Conservation (phyloP, 2,797 vertebrate species). For the Melopsittacus undulatus region DNA sequence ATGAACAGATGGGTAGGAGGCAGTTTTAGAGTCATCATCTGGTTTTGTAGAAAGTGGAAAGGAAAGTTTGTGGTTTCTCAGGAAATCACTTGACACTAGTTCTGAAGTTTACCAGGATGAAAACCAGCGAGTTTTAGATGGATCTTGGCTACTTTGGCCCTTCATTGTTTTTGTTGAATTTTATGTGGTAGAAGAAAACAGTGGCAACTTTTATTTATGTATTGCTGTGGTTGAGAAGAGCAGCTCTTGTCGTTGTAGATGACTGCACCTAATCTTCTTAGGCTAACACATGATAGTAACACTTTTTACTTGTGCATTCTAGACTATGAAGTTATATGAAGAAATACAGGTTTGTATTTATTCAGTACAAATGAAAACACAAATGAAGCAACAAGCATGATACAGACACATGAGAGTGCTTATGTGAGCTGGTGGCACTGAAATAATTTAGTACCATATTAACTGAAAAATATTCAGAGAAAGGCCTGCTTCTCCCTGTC, state of each 20-base stretch:
- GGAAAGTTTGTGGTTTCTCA: background rate
- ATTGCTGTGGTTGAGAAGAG: background rate
- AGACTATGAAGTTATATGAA: background rate
- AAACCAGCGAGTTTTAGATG: background rate
- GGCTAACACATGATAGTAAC: background rate
- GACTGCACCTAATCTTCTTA: background rate
- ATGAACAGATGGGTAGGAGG: slow-evolving; percentile 5
- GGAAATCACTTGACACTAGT: background rate
- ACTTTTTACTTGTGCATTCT: background rate
- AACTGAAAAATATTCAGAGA: accelerated
- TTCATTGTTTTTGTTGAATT: background rate
- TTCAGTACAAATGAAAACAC: background rate
- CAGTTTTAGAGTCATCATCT: slow-evolving; percentile 30
- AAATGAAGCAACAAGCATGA: background rate
- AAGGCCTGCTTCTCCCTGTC: background rate
- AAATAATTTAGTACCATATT: background rate
- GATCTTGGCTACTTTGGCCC: background rate
- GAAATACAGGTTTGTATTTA: background rate
- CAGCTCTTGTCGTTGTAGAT: background rate
- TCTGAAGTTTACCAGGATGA: background rate
- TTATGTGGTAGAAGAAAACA: background rate
- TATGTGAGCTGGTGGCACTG: background rate
- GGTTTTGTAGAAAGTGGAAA: background rate
- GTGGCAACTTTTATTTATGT: accelerated
- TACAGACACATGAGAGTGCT: background rate